Evolutionary conservation across 2,113 vertebrate genomes (phyloP).

Genomic region (Hippocampus barbouri): DNA sequence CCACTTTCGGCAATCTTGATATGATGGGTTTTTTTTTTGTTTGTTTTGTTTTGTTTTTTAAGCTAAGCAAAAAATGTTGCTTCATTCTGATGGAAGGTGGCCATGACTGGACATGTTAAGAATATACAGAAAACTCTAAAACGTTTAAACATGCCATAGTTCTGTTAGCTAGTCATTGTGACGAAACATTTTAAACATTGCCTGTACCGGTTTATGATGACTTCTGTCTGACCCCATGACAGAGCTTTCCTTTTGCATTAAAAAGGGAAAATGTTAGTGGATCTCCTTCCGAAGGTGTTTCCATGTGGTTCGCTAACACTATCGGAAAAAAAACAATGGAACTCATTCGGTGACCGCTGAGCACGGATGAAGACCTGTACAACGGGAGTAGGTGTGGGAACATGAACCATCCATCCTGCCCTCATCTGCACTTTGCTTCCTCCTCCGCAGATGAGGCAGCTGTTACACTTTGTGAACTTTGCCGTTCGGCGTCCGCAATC

Average conservation of each 20-base stretch:
- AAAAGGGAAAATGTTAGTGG: conserved; percentile 2
- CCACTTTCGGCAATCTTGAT: too few species aligned
- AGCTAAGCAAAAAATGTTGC: too few species aligned
- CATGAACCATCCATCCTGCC: conserved; percentile 45
- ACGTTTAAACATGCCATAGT: too few species aligned
- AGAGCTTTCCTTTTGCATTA: neutral
- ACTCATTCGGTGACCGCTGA: conserved; percentile 48
- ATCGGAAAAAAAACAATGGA: conserved; percentile 47
- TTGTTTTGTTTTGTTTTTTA: too few species aligned
- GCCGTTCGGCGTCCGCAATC: conserved; percentile 40
- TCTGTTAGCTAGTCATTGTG: too few species aligned
- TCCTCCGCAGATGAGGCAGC: conserved; percentile 51
- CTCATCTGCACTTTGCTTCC: conserved; percentile 50
- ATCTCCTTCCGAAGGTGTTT: conserved; percentile 8
- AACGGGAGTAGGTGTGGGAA: conserved; percentile 63
- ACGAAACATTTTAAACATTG: neutral
- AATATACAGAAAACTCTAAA: too few species aligned
- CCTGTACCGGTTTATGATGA: neutral
- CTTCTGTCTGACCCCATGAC: neutral
- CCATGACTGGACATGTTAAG: too few species aligned
- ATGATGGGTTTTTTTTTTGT: too few species aligned
- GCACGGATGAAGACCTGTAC: conserved; percentile 49
- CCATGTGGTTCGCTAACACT: conserved; percentile 15
- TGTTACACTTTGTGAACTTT: conserved; percentile 49
- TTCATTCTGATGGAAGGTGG: too few species aligned